Base-by-base conservation (phyloP, 1,140 invertebrate genomes). In the Drosophila novamexicana region DNA sequence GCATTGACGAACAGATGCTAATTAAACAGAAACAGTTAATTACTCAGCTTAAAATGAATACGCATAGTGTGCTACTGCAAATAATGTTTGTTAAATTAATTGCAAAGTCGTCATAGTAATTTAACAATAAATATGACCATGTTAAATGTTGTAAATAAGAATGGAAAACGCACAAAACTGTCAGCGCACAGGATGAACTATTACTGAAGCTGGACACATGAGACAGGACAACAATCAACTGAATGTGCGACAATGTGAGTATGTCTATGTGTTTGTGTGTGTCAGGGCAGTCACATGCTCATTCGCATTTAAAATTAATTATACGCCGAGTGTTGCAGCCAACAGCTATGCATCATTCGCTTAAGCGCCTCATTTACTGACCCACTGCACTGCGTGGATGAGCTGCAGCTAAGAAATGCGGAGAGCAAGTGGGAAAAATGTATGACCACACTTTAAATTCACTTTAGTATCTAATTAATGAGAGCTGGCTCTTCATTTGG, bases 231-330 rank as follows among this genome's bases (percentile, higher is more conserved):
- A 45, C 22, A 56, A 47, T 16, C 44, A 67, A 10, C 44, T 32
- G 44, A 49, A 49, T 58, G 36, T n/a, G 44, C 16, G 34, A 36
- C 34, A 54, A 61, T 22, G 53, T 34, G 29, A 66, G 40, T 44
- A 4, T 58, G 53, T 54, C 18, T 61, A n/a, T 10, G 9, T 42
- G 40, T n/a, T 45, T 34, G 22, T 29, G 22, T 29, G 22, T 29
- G 56, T 3, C 68, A 67, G 73, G 61, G 59, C 57, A 50, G 50
- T 66, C 62, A 62, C 63, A 67, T 84, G 73, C 75, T 57, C 83
- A 81, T 58, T 66, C 65, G 61, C 72, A 86, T 86, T 86, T 86
- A 83, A 88, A 86, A 86, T 86, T 86, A 86, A 88, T 86, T 86
- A 86, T 86, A 86, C 82, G 79, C 65, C 83, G 52, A 82, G 79